Percentiles rank a stretch among this genome's conserved stretches.
Evolutionary conservation across 2,797 vertebrate species (phyloP).

Genomic region (Lindbergichthys nudifrons): DNA sequence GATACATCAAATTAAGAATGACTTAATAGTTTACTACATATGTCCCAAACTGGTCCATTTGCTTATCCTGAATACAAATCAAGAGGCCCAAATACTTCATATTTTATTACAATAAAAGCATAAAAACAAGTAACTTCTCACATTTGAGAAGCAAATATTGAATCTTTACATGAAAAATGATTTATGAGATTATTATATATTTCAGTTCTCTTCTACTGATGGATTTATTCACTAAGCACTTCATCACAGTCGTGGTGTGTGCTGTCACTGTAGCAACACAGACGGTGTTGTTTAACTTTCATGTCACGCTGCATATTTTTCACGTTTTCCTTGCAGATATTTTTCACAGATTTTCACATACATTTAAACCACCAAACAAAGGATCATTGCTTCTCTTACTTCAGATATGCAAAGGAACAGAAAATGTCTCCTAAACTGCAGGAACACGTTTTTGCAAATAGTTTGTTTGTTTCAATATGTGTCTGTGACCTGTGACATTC

Average conservation of each 20-base stretch:
- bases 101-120: not conserved
- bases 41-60: not conserved
- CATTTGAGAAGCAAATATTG: not conserved
- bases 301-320: slow-evolving; percentile 28
- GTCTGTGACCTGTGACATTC: not conserved
- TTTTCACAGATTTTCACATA: slow-evolving; percentile 3
- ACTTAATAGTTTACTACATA: not conserved
- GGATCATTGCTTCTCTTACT: not conserved
- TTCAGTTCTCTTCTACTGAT: not conserved
- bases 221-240: not conserved
- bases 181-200: not conserved
- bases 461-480: not conserved
- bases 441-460: not conserved
- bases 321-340: not conserved
- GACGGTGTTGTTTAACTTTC: slow-evolving; percentile 3
- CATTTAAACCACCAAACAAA: not conserved
- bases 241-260: not conserved
- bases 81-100: not conserved
- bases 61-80: not conserved
- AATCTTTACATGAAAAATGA: not conserved
- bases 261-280: not conserved
- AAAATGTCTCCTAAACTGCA: not conserved
- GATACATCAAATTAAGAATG: not conserved
- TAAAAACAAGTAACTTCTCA: not conserved
- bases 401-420: not conserved